Evolutionary conservation across 2,797 vertebrate genomes (phyloP), one percentile per base, ranked within the genome.

Genomic region (Choloepus didactylus): DNA sequence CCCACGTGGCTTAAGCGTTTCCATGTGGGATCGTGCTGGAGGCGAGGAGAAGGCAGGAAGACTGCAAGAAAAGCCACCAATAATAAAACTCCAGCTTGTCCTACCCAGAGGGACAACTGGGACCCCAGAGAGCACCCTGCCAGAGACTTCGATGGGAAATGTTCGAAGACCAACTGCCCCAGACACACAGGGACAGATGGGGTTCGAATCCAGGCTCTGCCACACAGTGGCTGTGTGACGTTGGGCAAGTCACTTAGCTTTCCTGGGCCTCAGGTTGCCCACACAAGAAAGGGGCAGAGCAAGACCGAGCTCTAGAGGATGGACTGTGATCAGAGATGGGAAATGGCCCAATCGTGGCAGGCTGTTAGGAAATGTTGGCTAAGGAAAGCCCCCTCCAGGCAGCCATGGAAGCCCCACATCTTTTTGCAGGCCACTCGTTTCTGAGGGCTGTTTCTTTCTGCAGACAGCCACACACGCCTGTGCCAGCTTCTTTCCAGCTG

Each of bases 151-250:
- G 64, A 0, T 1, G 67, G 41, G 18, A 6, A 46, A 62, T 54
- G 46, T 31, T 25, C 25, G 16, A 35, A 51, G 3, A 75, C 9
- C 9, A 87, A 46, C 62, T 2, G 1, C 80, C 69, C 41, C 0
- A 0, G 21, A 29, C 3, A 15, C 3, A 15, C 49, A 27, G 62
- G 51, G 27, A 10, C 21, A 70, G 64, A 15, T 0, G 2, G 7
- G 19, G 8, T 21, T 87, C 49, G 23, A 38, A 49, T 38, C 44
- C 7, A 18, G 87, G 35, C 41, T 88, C 69, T 27, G 67, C 19
- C 18, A 8, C n/a, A 59, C 15, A 14, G 54, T 4, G 44, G 54
- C 83, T 87, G 21, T 49, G 86, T 72, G 93, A 49, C 1, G 5
- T 10, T 38, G 51, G 54, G 25, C 66, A 46, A 35, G 73, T 29